Conservation (phyloP, 2,888 invertebrate species). For the Panopea generosa region DNA sequence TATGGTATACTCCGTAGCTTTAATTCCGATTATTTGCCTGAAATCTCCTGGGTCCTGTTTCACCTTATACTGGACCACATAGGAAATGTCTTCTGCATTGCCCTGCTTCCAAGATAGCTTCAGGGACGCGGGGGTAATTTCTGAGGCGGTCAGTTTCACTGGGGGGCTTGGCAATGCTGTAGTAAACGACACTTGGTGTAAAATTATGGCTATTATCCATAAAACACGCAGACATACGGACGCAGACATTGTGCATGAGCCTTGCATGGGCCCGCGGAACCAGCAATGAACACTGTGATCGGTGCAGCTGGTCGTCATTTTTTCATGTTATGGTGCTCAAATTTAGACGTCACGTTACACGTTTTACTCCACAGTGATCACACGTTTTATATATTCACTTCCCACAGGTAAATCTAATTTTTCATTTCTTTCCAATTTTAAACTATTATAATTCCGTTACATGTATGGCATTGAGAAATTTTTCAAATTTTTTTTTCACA, state of each 20-base stretch:
- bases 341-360: constrained; percentile 3
- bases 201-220: constrained; percentile 41
- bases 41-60: constrained; percentile 90
- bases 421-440: too few relatives aligned
- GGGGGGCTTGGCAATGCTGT: constrained; percentile 95
- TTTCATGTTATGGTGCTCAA: constrained; percentile 23
- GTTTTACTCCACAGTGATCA: too few relatives aligned
- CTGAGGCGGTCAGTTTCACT: constrained; percentile 94
- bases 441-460: not conserved
- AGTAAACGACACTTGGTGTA: constrained; percentile 64
- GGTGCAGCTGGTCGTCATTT: constrained; percentile 12
- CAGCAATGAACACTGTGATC: not conserved
- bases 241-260: constrained; percentile 31
- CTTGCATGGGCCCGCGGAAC: constrained; percentile 7
- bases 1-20: constrained; percentile 95
- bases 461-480: constrained; percentile 53
- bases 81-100: constrained; percentile 91
- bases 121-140: constrained; percentile 97
- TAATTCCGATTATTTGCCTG: constrained; percentile 95
- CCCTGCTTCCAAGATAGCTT: constrained; percentile 93
- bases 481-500: too few relatives aligned
- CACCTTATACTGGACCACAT: constrained; percentile 98
- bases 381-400: too few relatives aligned
- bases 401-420: too few relatives aligned
- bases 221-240: constrained; percentile 24